Evolutionary conservation across 2,797 vertebrate species (phyloP).

Genomic region (Oreortyx pictus): DNA sequence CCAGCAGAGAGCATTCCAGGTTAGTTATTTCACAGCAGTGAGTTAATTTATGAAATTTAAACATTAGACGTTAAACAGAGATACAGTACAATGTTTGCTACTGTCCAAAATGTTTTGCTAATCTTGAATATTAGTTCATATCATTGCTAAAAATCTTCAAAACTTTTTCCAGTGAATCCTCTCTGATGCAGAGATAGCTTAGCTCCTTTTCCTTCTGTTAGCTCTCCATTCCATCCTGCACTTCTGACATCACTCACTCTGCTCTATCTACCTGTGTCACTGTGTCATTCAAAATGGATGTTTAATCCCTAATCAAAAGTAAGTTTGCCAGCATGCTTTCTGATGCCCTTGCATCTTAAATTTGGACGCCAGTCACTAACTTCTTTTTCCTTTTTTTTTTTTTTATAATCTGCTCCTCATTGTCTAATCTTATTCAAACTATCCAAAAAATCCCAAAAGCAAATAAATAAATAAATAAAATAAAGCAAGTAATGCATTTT

Average conservation of each 20-base stretch:
- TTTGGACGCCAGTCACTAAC: not conserved
- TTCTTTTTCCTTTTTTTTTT: not conserved
- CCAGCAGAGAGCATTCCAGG: no score
- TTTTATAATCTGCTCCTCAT: no score
- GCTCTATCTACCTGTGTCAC: rapidly evolving
- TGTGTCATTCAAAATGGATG: not conserved
- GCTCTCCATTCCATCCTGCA: not conserved
- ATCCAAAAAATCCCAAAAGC: not conserved
- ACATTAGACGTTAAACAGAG: not conserved
- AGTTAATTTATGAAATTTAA: not conserved
- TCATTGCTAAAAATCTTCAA: not conserved
- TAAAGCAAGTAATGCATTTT: not conserved
- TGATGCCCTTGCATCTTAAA: not conserved
- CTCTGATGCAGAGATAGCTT: not conserved
- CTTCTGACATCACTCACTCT: not conserved
- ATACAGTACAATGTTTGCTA: not conserved
- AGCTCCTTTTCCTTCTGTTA: not conserved
- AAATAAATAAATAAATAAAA: not conserved
- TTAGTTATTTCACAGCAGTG: not conserved
- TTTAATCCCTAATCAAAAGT: not conserved
- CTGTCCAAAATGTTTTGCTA: not conserved
- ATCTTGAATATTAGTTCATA: not conserved
- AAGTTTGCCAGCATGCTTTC: not conserved
- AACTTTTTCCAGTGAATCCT: not conserved
- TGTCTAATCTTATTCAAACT: not conserved